Base-by-base conservation (phyloP, 2,888 invertebrate species). In the Idaea dimidiata region DNA sequence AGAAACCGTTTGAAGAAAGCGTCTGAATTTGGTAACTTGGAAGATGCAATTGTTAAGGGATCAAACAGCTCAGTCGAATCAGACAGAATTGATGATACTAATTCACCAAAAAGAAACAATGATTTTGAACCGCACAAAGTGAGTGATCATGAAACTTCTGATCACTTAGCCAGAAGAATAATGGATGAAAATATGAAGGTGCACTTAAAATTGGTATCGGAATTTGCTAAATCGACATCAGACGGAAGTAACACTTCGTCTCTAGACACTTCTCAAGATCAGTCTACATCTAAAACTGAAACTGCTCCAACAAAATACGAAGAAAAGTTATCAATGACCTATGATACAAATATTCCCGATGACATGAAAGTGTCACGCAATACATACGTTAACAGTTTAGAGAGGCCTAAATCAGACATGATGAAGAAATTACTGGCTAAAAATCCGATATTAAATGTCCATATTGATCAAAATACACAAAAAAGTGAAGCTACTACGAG, bases 1-100 rank as follows among this genome's bases (percentile, higher is more conserved):
- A 91, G 94, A 70, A 94, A 94, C 67, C 92, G 95, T 59, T 80
- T 96, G 62, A 96, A 96, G 81, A 96, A 96, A 77, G 96, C 94
- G 0, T 95, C 95, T 5, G 95, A 96, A 75, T 96, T 96, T 93
- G 96, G 95, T 2, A 96, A 95, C 68, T 88, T 96, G 69, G 96
- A 96, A 82, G 96, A 96, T 74, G 96, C 95, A n/a, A 94, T 96
- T 31, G 94, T 95, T 66, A 94, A 93, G 76, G 91, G 89, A 5
- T 93, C 92, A 0, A 88, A 79, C 57, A 89, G 90, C 71, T 93
- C 93, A 54, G 81, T 93, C 24, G 91, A 93, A 17, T 87, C 88
- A 0, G 93, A 93, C 1, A 84, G 84, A 67, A 75, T 71, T 16
- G 87, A 89, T 58, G 80, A 85, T 57, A 78, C 80, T 24, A 84